Percentiles rank a stretch among this genome's conserved stretches.
phyloP scores from a whole-genome alignment of 2,113 vertebrate species.

The Chloroceryle aenea region DNA sequence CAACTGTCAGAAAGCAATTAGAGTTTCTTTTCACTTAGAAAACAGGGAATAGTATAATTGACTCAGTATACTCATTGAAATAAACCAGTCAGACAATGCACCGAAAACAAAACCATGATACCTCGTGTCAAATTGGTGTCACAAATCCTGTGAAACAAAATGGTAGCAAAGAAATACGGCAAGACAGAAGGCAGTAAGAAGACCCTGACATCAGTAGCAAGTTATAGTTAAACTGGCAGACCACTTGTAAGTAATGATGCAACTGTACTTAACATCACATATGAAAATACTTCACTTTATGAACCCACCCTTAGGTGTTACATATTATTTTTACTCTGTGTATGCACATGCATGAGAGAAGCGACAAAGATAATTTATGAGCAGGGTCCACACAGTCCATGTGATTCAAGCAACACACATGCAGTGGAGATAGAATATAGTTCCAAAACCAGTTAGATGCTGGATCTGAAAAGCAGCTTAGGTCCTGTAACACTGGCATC shows the following conservation, averaged over 20 bases:
- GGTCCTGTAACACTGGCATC: background rate
- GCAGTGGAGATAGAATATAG: background rate
- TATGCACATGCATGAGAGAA: background rate
- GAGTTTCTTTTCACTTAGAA: background rate
- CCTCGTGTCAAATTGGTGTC: background rate
- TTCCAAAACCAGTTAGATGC: background rate
- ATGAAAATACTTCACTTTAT: background rate
- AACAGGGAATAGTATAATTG: background rate
- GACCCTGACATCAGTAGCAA: background rate
- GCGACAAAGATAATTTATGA: background rate
- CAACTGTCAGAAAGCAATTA: conserved; percentile 49
- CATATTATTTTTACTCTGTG: background rate
- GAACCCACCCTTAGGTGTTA: background rate
- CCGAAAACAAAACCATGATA: background rate
- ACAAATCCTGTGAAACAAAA: background rate
- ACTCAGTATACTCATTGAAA: conserved; percentile 1
- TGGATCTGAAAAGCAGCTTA: background rate
- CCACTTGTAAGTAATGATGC: background rate
- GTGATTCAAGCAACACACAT: background rate
- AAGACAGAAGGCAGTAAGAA: background rate
- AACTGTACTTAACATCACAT: background rate
- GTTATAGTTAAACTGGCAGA: background rate
- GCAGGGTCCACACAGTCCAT: background rate
- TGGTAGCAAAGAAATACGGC: background rate
- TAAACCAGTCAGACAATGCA: background rate